These are phyloP conservation scores for Drosophila meridiana DNA, from an alignment of 2,888 invertebrate species.

Conservation along the genomic window DNA sequence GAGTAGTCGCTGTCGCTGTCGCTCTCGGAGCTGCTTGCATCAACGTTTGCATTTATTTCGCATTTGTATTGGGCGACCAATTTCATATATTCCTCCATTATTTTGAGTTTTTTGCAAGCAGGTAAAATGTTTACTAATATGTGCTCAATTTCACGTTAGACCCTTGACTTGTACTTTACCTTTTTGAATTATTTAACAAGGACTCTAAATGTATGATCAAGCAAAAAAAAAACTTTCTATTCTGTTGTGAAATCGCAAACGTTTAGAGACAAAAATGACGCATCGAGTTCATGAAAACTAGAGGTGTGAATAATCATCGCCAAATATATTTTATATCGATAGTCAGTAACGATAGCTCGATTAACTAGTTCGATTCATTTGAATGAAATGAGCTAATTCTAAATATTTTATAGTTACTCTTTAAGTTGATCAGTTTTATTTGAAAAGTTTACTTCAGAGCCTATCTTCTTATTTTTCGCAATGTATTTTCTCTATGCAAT, in stretches of 20 bases:
- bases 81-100: conserved; percentile 65
- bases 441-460: background rate
- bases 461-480: background rate
- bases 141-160: conserved; percentile 56
- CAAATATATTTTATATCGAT: background rate
- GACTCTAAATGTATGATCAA: background rate
- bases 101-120: conserved; percentile 57
- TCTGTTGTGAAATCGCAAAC: conserved; percentile 55
- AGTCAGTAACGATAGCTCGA: background rate
- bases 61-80: conserved; percentile 60
- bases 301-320: background rate
- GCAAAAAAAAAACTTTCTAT: conserved; percentile 6
- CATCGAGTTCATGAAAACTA: conserved; percentile 29
- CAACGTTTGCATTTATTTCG: conserved; percentile 46
- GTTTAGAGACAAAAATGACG: conserved; percentile 53
- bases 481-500: no score
- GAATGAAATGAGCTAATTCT: background rate
- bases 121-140: conserved; percentile 73
- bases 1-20: conserved; percentile 30
- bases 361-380: background rate
- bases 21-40: conserved; percentile 53
- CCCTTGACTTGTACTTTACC: conserved; percentile 71
- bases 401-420: conserved; percentile 17
- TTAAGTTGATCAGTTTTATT: background rate
- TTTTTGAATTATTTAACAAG: conserved; percentile 38